Evolutionary conservation across 1,140 invertebrate genomes (phyloP), one percentile per base, ranked within the genome.

Genomic region (Neuroterus valhalla): DNA sequence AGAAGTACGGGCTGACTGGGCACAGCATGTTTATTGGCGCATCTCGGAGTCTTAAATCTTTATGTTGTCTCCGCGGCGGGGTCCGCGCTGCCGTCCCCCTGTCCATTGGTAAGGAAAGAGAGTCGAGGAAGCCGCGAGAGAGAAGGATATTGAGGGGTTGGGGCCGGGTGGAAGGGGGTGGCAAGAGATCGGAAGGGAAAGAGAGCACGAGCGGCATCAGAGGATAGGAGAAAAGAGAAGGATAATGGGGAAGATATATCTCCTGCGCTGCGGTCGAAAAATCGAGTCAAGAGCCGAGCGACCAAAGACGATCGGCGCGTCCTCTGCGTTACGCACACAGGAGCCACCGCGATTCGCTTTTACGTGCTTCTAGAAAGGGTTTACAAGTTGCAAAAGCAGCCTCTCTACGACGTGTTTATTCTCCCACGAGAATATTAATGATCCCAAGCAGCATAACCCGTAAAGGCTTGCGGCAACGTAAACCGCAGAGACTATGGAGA

Each of bases 21-120:
- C 84, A 80, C 82, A 85, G 86, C 82, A 90, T 89, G 89, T 89
- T 90, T 90, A 90, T 90, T 89, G 89, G 88, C 87, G 86, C 87
- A 89, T 89, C 88, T 85, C 78, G 72, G 80, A 88, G 89, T 85
- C 87, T 89, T 90, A 90, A 90, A 90, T 89, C 89, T 90, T 90
- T 88, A 86, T 87, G 89, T 89, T 90, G 88, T 90, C 89, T 89
- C 86, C 84, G 80, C 84, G 86, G 87, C 86, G 84, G 85, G 82
- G 84, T 81, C 84, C 76, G 79, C 83, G 72, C 74, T 77, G 75
- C 71, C 70, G 78, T 81, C 79, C 82, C 83, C 79, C 83, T 79
- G 70, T 66, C 66, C 72, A 77, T 70, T 80, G 73, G 75, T 68
- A 75, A 72, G 75, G 44, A 71, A 50, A 72, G 69, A 42, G 46